phyloP scores from a whole-genome alignment of 2,797 vertebrate genomes.

The Silurus lanzhouensis region DNA sequence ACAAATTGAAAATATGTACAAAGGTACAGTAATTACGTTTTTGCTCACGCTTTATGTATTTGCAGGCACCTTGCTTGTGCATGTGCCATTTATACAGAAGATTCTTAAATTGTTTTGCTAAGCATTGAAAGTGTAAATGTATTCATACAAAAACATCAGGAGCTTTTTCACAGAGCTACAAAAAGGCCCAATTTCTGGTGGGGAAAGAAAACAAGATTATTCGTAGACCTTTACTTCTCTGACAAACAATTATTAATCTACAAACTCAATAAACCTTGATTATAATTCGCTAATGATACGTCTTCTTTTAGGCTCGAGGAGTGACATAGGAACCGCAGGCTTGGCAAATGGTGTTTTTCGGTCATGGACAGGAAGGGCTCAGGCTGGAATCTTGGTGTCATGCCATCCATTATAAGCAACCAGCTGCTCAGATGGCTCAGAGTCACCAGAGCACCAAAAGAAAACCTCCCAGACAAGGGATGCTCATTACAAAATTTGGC shows the following conservation, averaged over 20 bases:
- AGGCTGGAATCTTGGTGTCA: slow-evolving; percentile 61
- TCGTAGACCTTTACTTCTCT: neutral
- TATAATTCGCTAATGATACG: neutral
- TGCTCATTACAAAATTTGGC: slow-evolving; percentile 60
- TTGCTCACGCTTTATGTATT: neutral
- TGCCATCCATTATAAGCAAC: slow-evolving; percentile 69
- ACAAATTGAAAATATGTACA: slow-evolving; percentile 2
- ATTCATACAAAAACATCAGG: no score
- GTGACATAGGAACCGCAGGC: slow-evolving; percentile 42
- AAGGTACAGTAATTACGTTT: neutral
- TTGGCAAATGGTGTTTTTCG: slow-evolving; percentile 38
- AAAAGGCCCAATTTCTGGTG: neutral
- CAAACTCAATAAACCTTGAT: neutral
- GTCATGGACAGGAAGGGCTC: slow-evolving; percentile 52
- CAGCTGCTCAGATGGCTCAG: slow-evolving; percentile 68
- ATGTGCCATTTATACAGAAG: neutral
- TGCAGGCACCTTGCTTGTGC: neutral
- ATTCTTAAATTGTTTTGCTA: neutral
- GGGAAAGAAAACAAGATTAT: neutral
- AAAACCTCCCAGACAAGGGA: slow-evolving; percentile 50
- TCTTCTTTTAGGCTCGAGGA: slow-evolving; percentile 25
- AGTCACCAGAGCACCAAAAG: slow-evolving; percentile 34
- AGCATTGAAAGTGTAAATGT: neutral
- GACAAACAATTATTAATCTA: neutral
- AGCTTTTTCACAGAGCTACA: neutral